A percentile compares a stretch with the other conserved stretches of the same genome.
Evolutionary conservation across 2,888 invertebrate species (phyloP).

Genomic region (Ptychoptera albimana): DNA sequence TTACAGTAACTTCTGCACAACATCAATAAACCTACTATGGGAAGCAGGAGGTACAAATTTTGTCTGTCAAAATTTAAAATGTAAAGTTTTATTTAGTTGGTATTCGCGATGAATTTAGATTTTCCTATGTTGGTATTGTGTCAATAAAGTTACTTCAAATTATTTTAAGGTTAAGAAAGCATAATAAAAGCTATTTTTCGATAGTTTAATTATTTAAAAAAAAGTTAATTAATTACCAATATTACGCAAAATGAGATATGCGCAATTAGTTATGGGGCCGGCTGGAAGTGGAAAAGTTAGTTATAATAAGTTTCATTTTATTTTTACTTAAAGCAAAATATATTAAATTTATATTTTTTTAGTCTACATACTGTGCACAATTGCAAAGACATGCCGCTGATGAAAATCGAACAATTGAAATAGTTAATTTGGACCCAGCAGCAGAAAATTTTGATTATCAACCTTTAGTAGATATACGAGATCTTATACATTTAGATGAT

Average conservation of each 20-base stretch:
- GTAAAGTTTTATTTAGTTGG: too few relatives aligned
- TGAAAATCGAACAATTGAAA: constrained; percentile 56
- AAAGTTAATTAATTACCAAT: too few relatives aligned
- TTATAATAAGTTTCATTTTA: constrained; percentile 3
- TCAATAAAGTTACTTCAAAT: too few relatives aligned
- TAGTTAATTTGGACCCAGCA: constrained; percentile 95
- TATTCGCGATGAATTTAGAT: too few relatives aligned
- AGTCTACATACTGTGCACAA: constrained; percentile 89
- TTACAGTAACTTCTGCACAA: too few relatives aligned
- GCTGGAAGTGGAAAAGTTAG: constrained; percentile 93
- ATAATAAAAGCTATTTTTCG: too few relatives aligned
- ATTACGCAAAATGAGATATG: constrained; percentile 61
- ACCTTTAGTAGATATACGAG: constrained; percentile 68
- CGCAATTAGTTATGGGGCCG: constrained; percentile 91
- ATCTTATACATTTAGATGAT: constrained; percentile 87
- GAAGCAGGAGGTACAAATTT: too few relatives aligned
- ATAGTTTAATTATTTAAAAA: too few relatives aligned
- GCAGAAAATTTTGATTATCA: constrained; percentile 92
- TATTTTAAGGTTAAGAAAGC: too few relatives aligned
- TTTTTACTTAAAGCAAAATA: constrained; percentile 5
- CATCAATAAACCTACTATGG: too few relatives aligned
- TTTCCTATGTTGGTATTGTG: too few relatives aligned
- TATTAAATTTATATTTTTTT: constrained; percentile 15
- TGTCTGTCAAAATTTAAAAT: too few relatives aligned
- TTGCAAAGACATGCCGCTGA: constrained; percentile 74